These are phyloP conservation scores for Oscheius sp. DNA, from an alignment of 2,888 invertebrate genomes.

Conservation along the genomic window DNA sequence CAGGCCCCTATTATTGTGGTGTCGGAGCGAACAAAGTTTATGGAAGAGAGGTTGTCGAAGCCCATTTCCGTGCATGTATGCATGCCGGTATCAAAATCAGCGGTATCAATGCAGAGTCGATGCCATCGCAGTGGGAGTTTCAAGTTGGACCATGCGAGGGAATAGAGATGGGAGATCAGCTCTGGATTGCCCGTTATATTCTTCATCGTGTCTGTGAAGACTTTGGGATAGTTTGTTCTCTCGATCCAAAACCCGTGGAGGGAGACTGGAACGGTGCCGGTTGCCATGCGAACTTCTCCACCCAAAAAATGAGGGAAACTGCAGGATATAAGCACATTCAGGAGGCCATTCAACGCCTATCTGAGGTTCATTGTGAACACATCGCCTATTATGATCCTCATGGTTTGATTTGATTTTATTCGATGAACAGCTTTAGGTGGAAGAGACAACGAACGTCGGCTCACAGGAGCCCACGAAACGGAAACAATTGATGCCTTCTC, in stretches of 20 bases:
- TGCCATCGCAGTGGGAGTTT: constrained; percentile 74
- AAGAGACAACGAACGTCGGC: constrained; percentile 90
- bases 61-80: constrained; percentile 90
- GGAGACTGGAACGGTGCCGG: constrained; percentile 91
- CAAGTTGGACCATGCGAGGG: constrained; percentile 74
- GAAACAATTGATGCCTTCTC: constrained; percentile 96
- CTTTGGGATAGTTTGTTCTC: constrained; percentile 72
- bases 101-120: constrained; percentile 93
- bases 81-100: constrained; percentile 90
- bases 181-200: constrained; percentile 73
- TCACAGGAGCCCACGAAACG: constrained; percentile 93
- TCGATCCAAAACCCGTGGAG: constrained; percentile 73
- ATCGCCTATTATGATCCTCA: constrained; percentile 87
- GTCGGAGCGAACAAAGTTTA: constrained; percentile 93
- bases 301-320: constrained; percentile 86
- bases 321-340: constrained; percentile 83
- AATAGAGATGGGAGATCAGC: constrained; percentile 73
- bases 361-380: constrained; percentile 88
- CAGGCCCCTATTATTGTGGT: constrained; percentile 94
- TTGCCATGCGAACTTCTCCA: constrained; percentile 94
- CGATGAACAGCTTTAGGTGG: constrained; percentile 76
- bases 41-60: constrained; percentile 92
- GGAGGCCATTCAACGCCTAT: constrained; percentile 90
- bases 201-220: constrained; percentile 73
- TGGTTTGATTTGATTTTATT: background rate